These are phyloP conservation scores for Brachionus asplanchnoidis DNA, from an alignment of 1,140 invertebrate species.

Conservation along the genomic window DNA sequence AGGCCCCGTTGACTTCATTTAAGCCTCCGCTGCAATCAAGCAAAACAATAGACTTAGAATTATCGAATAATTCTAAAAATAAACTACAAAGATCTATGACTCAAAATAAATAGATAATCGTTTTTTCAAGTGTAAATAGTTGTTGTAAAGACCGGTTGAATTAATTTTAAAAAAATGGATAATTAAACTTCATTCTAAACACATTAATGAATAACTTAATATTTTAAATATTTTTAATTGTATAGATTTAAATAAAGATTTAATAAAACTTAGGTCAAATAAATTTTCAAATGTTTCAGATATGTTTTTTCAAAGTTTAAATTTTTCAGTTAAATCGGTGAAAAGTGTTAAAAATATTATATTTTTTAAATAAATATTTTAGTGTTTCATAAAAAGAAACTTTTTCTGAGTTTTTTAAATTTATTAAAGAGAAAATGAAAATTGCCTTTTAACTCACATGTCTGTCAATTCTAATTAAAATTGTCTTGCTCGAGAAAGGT, in stretches of 20 bases:
- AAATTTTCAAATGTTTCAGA: not conserved
- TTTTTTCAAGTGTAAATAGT: not conserved
- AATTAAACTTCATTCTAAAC: not conserved
- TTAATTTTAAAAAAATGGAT: not conserved
- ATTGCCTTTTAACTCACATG: too few relatives aligned
- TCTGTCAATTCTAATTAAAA: too few relatives aligned
- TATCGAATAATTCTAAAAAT: not conserved
- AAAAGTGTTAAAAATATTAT: not conserved
- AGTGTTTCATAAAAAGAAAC: not conserved
- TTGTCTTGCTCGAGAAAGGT: too few relatives aligned
- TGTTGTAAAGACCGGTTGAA: not conserved
- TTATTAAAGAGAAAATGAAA: too few relatives aligned
- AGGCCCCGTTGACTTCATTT: slow-evolving; percentile 33
- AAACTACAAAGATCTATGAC: not conserved
- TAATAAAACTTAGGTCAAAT: not conserved
- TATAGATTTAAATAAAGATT: not conserved
- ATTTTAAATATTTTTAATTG: not conserved
- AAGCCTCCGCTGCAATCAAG: slow-evolving; percentile 16
- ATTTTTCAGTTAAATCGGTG: not conserved
- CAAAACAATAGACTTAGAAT: slow-evolving; percentile 20
- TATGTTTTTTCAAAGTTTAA: not conserved
- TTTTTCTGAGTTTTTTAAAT: not conserved
- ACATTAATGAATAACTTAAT: not conserved
- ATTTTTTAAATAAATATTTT: not conserved
- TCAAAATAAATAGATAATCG: not conserved